Conservation (phyloP, 2,113 vertebrate genomes). For the Podiceps cristatus region DNA sequence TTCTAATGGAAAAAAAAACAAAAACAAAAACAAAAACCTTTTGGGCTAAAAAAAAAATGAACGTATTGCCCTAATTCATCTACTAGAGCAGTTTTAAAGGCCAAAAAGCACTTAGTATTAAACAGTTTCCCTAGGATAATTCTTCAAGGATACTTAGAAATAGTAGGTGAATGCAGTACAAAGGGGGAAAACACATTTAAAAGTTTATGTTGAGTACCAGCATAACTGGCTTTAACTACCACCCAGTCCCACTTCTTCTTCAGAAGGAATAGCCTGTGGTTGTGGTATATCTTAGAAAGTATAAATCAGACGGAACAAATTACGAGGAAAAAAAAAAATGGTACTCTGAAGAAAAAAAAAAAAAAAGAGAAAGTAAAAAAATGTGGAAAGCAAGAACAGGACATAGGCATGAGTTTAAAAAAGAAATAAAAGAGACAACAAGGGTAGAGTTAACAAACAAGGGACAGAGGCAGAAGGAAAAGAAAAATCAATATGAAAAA, state of each 20-base stretch:
- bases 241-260: neutral
- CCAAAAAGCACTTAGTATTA: slow-evolving; percentile 13
- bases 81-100: neutral
- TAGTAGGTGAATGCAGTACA: neutral
- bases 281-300: neutral
- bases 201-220: slow-evolving; percentile 18
- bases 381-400: neutral
- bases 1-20: neutral
- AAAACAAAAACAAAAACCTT: neutral
- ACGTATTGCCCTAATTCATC: neutral
- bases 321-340: neutral
- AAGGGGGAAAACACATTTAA: neutral
- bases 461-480: neutral
- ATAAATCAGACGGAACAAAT: neutral
- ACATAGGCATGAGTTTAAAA: neutral
- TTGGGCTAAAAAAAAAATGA: neutral
- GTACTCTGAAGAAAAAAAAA: neutral
- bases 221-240: neutral
- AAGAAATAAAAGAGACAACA: neutral
- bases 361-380: neutral
- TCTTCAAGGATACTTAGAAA: slow-evolving; percentile 11
- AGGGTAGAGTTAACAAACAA: neutral
- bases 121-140: neutral
- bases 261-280: neutral
- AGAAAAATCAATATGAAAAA: neutral